These are phyloP conservation scores for Rhipidura dahli DNA, from an alignment of 2,113 vertebrate genomes.

Conservation along the genomic window DNA sequence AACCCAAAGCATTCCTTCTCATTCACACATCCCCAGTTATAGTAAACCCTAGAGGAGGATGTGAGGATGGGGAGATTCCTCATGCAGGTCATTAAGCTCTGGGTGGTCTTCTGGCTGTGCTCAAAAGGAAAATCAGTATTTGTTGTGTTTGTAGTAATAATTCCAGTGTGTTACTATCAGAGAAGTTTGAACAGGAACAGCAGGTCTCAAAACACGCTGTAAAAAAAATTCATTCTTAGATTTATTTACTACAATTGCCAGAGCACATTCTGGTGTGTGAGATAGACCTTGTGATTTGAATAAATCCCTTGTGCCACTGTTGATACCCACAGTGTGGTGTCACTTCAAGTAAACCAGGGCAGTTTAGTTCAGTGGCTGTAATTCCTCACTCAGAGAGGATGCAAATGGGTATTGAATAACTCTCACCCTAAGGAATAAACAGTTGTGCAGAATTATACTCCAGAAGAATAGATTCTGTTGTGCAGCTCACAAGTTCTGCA, in stretches of 20 bases:
- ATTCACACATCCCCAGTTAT: background rate
- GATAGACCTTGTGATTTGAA: background rate
- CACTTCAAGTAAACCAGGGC: background rate
- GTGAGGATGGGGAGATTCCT: background rate
- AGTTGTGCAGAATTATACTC: background rate
- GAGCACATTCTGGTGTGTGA: background rate
- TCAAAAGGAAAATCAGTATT: conserved; percentile 3
- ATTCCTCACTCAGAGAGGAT: background rate
- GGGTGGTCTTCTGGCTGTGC: conserved; percentile 4
- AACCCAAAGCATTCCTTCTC: conserved; percentile 11
- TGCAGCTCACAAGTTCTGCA: background rate
- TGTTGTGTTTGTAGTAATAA: conserved; percentile 26
- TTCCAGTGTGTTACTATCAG: background rate
- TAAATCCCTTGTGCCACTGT: background rate
- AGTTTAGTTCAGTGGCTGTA: background rate
- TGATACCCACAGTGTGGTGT: background rate
- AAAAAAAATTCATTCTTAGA: conserved; percentile 10
- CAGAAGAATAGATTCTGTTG: background rate
- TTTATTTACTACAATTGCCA: conserved; percentile 59
- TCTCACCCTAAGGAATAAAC: background rate
- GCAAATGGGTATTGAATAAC: background rate
- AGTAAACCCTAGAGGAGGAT: background rate
- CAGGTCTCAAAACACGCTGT: conserved; percentile 27
- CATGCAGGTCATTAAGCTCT: background rate
- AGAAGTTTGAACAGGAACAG: conserved; percentile 33